Base-by-base conservation (phyloP, 2,888 invertebrate species). In the Itoplectis maculator region DNA sequence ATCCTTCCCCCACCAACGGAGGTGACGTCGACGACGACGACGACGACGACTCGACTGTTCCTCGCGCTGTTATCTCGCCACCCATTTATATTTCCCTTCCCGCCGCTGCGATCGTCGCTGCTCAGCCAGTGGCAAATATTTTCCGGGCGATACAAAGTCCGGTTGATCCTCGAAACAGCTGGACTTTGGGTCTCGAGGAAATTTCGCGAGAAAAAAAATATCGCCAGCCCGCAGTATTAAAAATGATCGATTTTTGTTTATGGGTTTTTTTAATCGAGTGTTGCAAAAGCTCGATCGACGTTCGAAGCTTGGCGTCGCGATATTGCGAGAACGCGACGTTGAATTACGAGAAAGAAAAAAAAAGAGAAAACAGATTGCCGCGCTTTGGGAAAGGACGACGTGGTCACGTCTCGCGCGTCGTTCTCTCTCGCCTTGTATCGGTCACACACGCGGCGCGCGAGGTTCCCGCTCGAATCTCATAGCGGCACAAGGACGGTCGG, bases 401-500 rank as follows among this genome's bases (percentile, higher is more conserved):
- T 18, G 18, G 37, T 35, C 23, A 23, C 23, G 11, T 8, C 1
- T n/a, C 4, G 23, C 7, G 29, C 37, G 18, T 49, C 13, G 49
- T 23, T 59, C 35, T 59, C 37, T 15, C 15, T 37, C 18, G 15
- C 5, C 45, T 7, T 45, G 20, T 45, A 42, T 65, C 59, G 65
- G 23, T 23, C 45, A 8, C 42, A 7, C 63, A 29, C n/a, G n/a
- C n/a, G n/a, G n/a, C n/a, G 23, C 13, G 37, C 18, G 42, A 23
- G 11, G 23, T 29, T 18, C 15, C 7, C 45, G 56, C 45, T 59
- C 59, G 59, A 23, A 61, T 61, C 61, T 59, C n/a, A n/a, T 35
- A 42, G 72, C 69, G 61, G 61, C 54, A 47, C 82, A 82, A 83
- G 83, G 80, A 83, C 80, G 81, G 73, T 42, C 82, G 76, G 73